Evolutionary conservation across 2,888 invertebrate species (phyloP).

Genomic region (Andrena chrysosceles): DNA sequence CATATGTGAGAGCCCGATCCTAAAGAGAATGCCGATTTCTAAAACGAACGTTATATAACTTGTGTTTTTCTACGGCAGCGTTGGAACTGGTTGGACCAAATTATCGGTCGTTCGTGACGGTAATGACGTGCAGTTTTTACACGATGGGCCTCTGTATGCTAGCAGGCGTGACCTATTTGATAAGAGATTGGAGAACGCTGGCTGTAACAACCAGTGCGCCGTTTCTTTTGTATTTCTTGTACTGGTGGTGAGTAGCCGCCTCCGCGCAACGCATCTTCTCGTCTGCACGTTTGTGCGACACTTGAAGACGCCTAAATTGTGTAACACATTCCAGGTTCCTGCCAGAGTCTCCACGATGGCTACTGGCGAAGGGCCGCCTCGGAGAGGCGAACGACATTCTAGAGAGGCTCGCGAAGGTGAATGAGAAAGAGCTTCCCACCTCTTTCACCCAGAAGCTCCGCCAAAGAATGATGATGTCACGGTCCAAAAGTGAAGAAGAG

Average conservation of each 20-base stretch:
- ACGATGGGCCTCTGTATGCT: conserved; percentile 94
- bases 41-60: not conserved
- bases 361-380: conserved; percentile 92
- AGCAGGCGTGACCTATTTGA: conserved; percentile 93
- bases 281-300: too few species aligned
- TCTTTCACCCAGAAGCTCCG: conserved; percentile 91
- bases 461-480: conserved; percentile 89
- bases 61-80: conserved; percentile 86
- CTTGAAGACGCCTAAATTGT: conserved; percentile 5
- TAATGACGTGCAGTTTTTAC: conserved; percentile 96
- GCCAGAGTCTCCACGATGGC: conserved; percentile 96
- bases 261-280: not conserved
- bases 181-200: conserved; percentile 93
- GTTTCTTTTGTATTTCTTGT: conserved; percentile 93
- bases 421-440: conserved; percentile 91
- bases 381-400: conserved; percentile 93
- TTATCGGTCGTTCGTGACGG: conserved; percentile 96
- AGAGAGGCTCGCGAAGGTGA: conserved; percentile 91
- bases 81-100: conserved; percentile 96
- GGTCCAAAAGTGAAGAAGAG: conserved; percentile 86
- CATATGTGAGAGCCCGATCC: conserved; percentile 88
- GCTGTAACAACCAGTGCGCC: conserved; percentile 94
- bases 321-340: conserved; percentile 86
- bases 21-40: not conserved
- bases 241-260: conserved; percentile 88